phyloP scores from a whole-genome alignment of 2,797 vertebrate genomes.

The Enteromius thamalakanensis region DNA sequence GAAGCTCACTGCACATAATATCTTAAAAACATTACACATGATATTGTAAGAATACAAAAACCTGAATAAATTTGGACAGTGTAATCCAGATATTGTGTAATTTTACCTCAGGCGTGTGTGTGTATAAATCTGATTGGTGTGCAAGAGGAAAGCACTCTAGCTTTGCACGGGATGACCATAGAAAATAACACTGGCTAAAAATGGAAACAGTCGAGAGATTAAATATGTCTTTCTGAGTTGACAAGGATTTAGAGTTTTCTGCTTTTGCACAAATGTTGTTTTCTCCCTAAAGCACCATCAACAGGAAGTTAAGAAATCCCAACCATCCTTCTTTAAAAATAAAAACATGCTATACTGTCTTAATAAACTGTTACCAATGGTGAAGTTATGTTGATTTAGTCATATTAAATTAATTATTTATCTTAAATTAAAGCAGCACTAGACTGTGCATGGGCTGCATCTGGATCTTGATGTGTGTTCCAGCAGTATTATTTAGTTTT shows the following conservation, averaged over 20 bases:
- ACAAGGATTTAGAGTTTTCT: slow-evolving; percentile 36
- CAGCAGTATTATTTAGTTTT: background rate
- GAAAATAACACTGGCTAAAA: slow-evolving; percentile 37
- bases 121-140: slow-evolving; percentile 20
- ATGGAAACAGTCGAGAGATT: slow-evolving; percentile 34
- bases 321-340: background rate
- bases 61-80: background rate
- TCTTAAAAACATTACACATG: background rate
- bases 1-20: background rate
- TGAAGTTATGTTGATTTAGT: background rate
- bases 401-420: background rate
- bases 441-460: background rate
- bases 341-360: background rate
- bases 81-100: slow-evolving; percentile 47
- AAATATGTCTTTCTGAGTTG: slow-evolving; percentile 40
- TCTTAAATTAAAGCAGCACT: background rate
- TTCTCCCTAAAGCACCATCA: background rate
- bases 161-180: slow-evolving; percentile 1
- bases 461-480: background rate
- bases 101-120: slow-evolving; percentile 11
- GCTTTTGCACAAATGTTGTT: slow-evolving; percentile 23
- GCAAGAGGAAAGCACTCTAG: slow-evolving; percentile 22
- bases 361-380: background rate
- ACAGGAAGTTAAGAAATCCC: background rate
- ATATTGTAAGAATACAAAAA: slow-evolving; percentile 3